A percentile compares a stretch with the other conserved stretches of the same genome.
Conservation (phyloP, 2,888 invertebrate species). For the Plemyria rubiginata region DNA sequence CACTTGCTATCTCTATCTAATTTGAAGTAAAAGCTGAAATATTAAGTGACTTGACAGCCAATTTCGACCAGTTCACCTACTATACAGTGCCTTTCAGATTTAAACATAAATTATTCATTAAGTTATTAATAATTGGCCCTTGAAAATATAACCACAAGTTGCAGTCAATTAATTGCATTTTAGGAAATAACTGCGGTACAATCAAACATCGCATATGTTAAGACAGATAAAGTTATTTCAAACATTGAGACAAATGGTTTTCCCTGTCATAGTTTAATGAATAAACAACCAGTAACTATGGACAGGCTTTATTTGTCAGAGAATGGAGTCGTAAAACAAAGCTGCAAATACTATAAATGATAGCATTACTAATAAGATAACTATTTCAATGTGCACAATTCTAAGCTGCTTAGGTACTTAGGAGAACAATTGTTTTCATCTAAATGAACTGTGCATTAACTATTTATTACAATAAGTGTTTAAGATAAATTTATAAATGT, state of each 20-base stretch:
- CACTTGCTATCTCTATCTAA: too few species aligned
- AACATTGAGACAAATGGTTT: constrained; percentile 29
- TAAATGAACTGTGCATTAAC: too few species aligned
- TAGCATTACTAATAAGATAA: constrained; percentile 22
- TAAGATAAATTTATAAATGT: too few species aligned
- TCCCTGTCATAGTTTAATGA: constrained; percentile 28
- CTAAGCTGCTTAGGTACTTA: constrained; percentile 33
- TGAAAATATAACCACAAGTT: too few species aligned
- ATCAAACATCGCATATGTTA: neutral
- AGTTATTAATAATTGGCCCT: too few species aligned
- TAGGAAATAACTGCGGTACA: neutral
- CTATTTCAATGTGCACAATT: constrained; percentile 21
- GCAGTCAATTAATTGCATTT: neutral
- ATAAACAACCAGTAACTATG: constrained; percentile 30
- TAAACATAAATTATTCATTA: too few species aligned
- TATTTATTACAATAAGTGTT: too few species aligned
- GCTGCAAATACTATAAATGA: constrained; percentile 32
- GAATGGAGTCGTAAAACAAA: constrained; percentile 36
- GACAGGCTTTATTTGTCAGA: constrained; percentile 33
- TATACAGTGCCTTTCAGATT: too few species aligned
- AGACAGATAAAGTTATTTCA: neutral
- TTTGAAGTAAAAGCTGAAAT: too few species aligned
- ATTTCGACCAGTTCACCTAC: too few species aligned
- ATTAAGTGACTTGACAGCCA: too few species aligned
- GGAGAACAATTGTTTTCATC: constrained; percentile 12